A percentile compares a stretch with the other conserved stretches of the same genome.
These are phyloP conservation scores for Peromyscus eremicus DNA, from an alignment of 2,797 vertebrate genomes.

Conservation along the genomic window DNA sequence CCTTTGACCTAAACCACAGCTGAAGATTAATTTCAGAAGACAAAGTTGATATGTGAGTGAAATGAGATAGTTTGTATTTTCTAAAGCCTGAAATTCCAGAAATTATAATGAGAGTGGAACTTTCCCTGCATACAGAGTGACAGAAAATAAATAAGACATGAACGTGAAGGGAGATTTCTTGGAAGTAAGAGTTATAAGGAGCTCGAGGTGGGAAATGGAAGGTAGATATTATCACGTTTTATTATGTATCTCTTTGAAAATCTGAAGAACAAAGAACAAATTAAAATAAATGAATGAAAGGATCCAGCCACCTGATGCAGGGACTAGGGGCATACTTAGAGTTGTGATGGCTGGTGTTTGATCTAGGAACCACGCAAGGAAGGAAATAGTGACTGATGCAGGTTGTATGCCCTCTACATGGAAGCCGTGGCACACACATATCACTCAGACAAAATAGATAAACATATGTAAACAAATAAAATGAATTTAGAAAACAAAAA, in stretches of 20 bases:
- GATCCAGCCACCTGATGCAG: not conserved
- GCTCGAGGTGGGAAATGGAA: not conserved
- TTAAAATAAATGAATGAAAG: not conserved
- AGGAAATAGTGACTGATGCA: not conserved
- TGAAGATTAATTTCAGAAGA: constrained; percentile 3
- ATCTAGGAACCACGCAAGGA: too few relatives aligned
- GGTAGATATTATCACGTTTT: not conserved
- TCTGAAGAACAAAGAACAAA: not conserved
- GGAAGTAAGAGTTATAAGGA: not conserved
- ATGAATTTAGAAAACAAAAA: constrained; percentile 5
- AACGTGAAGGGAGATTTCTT: not conserved
- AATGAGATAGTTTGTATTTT: not conserved
- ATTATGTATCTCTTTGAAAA: not conserved
- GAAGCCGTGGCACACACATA: not conserved
- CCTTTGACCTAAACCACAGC: not conserved
- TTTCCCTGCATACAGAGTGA: not conserved
- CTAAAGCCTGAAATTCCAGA: not conserved
- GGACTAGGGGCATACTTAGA: not conserved
- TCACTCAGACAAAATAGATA: not conserved
- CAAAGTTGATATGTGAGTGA: not conserved
- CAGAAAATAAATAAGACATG: not conserved
- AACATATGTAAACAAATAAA: not conserved
- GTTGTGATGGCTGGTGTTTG: not conserved
- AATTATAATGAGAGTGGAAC: not conserved
- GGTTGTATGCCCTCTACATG: not conserved